Conservation (phyloP, 92 coral and sea anemone species). For the Porites rus region DNA sequence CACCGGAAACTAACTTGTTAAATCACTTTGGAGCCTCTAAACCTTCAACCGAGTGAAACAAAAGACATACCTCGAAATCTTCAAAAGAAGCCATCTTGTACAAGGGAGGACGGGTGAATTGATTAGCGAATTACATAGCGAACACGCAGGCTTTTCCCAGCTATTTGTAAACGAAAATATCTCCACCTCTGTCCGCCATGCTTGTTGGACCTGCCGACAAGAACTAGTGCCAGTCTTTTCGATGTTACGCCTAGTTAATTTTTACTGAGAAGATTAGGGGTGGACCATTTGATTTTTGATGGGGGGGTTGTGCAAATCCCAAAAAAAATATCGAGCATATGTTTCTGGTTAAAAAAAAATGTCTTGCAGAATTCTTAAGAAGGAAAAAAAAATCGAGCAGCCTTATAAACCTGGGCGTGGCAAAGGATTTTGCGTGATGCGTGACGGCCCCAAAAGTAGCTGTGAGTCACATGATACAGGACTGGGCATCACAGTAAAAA, state of each 20-base stretch:
- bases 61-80: constrained; percentile 63
- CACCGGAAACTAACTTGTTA: background rate
- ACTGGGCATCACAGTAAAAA: too few species aligned
- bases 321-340: too few species aligned
- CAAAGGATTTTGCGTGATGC: too few species aligned
- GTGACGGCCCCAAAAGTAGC: too few species aligned
- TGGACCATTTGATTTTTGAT: too few species aligned
- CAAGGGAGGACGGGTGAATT: background rate
- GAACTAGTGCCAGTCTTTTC: constrained; percentile 18
- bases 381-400: too few species aligned
- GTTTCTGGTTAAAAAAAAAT: too few species aligned
- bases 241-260: constrained; percentile 30
- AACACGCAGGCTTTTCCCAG: background rate
- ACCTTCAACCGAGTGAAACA: background rate
- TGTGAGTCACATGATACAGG: too few species aligned
- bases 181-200: constrained; percentile 50
- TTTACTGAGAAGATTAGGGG: background rate
- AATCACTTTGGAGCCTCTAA: background rate
- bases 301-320: too few species aligned
- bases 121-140: background rate
- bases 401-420: too few species aligned
- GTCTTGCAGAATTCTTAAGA: too few species aligned
- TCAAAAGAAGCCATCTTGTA: constrained; percentile 54
- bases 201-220: constrained; percentile 37
- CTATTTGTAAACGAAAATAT: too few species aligned